These are phyloP conservation scores for Andrena marginata DNA, from an alignment of 2,888 invertebrate genomes.

Conservation along the genomic window DNA sequence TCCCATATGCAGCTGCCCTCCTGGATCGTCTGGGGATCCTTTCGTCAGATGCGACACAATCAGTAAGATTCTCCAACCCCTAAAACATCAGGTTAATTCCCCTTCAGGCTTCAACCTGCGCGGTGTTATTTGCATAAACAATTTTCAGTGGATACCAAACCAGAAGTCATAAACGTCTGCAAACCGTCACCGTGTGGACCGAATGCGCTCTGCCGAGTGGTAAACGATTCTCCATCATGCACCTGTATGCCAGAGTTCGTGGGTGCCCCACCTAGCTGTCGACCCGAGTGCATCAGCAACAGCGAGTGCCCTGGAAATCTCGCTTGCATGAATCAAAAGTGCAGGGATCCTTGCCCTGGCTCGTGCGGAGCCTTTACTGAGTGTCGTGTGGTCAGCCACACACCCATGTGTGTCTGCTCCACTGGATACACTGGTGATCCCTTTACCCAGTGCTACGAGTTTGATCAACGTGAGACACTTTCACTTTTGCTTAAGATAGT, in stretches of 20 bases:
- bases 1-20: slow-evolving; percentile 88
- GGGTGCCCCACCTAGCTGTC: slow-evolving; percentile 91
- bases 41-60: slow-evolving; percentile 85
- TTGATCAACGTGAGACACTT: slow-evolving; percentile 83
- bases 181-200: slow-evolving; percentile 91
- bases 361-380: slow-evolving; percentile 91
- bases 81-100: neutral
- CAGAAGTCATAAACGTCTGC: slow-evolving; percentile 87
- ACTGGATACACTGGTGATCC: slow-evolving; percentile 89
- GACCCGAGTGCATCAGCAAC: slow-evolving; percentile 92
- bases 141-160: slow-evolving; percentile 87
- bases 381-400: slow-evolving; percentile 90
- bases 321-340: slow-evolving; percentile 91
- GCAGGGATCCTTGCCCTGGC: slow-evolving; percentile 91
- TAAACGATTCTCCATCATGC: slow-evolving; percentile 92
- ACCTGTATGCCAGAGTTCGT: slow-evolving; percentile 92
- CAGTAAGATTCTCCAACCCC: slow-evolving; percentile 50
- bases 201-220: slow-evolving; percentile 87
- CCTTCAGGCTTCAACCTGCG: neutral
- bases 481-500: neutral
- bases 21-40: slow-evolving; percentile 87
- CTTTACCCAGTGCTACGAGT: slow-evolving; percentile 87
- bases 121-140: neutral
- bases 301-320: slow-evolving; percentile 90
- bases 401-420: slow-evolving; percentile 88